A percentile compares a stretch with the other conserved stretches of the same genome.
phyloP scores from a whole-genome alignment of 2,797 vertebrate genomes.

The Sebastes elongatus region DNA sequence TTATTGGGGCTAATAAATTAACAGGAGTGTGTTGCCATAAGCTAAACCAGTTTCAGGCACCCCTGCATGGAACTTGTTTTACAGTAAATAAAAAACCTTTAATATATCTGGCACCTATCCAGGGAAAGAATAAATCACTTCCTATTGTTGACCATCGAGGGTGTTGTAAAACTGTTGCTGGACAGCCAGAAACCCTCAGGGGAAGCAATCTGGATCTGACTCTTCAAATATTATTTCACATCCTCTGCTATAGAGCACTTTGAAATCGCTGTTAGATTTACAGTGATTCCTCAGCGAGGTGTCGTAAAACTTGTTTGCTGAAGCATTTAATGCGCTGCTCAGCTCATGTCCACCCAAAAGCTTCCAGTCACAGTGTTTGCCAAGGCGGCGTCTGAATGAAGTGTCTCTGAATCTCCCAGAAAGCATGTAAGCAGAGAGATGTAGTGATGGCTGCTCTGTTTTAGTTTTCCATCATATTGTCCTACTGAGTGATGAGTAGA shows the following conservation, averaged over 20 bases:
- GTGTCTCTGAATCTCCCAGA: neutral
- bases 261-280: slow-evolving; percentile 29
- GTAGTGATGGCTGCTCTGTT: neutral
- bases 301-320: slow-evolving; percentile 52
- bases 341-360: neutral
- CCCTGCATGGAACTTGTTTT: neutral
- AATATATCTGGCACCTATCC: neutral
- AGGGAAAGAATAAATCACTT: slow-evolving; percentile 18
- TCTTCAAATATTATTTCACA: slow-evolving; percentile 58
- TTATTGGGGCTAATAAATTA: neutral
- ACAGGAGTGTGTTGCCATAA: neutral
- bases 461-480: neutral
- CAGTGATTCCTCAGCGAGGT: slow-evolving; percentile 34
- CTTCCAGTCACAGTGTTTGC: neutral
- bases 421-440: neutral
- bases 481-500: neutral
- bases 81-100: neutral
- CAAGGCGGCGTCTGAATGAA: neutral
- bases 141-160: slow-evolving; percentile 15
- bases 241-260: slow-evolving; percentile 17
- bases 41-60: neutral
- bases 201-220: slow-evolving; percentile 43
- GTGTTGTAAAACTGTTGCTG: slow-evolving; percentile 25
- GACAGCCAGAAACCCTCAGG: slow-evolving; percentile 13
- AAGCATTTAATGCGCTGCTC: slow-evolving; percentile 47